These are phyloP conservation scores for Strix aluco DNA, from an alignment of 2,113 vertebrate species.

Conservation along the genomic window DNA sequence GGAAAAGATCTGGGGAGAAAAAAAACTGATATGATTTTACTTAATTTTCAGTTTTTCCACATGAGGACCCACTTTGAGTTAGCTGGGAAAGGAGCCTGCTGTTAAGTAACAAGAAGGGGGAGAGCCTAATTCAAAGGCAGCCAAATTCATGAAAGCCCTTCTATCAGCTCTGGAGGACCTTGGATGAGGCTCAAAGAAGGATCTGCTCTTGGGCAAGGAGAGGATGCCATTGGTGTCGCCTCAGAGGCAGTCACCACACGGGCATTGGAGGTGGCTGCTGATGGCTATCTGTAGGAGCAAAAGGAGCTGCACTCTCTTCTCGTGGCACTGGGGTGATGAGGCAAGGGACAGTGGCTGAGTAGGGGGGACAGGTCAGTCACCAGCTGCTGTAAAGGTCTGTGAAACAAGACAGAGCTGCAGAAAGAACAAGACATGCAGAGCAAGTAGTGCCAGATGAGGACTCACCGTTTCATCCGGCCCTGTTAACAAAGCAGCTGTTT, in stretches of 20 bases:
- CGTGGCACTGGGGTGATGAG: background rate
- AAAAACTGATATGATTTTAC: background rate
- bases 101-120: background rate
- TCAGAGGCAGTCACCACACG: too few relatives aligned
- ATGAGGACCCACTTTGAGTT: conserved; percentile 25
- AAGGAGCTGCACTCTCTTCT: background rate
- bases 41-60: conserved; percentile 49
- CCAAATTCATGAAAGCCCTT: background rate
- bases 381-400: background rate
- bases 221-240: background rate
- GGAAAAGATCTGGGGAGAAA: background rate
- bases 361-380: background rate
- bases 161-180: background rate
- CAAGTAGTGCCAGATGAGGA: rapidly evolving
- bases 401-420: background rate
- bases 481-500: background rate
- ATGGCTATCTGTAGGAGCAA: background rate
- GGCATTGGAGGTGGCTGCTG: background rate
- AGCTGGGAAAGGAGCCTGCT: conserved; percentile 10
- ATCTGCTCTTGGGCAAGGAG: background rate
- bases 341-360: background rate
- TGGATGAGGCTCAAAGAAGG: background rate
- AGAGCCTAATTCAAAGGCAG: background rate
- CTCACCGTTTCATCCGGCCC: background rate
- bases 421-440: background rate